Percentiles rank a stretch among this genome's conserved stretches.
phyloP scores from a whole-genome alignment of 2,113 vertebrate species.

The Phalacrocorax carbo region DNA sequence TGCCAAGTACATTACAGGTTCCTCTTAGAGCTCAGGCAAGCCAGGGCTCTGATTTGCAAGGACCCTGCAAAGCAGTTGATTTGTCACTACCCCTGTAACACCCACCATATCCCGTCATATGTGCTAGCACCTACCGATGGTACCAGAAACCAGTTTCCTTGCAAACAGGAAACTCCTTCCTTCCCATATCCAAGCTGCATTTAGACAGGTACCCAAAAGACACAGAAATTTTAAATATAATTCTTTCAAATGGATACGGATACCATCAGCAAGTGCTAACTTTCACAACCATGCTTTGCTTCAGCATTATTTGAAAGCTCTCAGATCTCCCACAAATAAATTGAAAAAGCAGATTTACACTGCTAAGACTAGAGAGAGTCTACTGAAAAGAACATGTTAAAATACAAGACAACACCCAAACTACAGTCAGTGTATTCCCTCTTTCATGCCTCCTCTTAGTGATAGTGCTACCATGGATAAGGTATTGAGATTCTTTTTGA shows the following conservation, averaged over 20 bases:
- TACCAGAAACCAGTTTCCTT: not conserved
- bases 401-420: not conserved
- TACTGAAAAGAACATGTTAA: not conserved
- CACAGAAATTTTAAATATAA: not conserved
- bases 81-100: not conserved
- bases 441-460: not conserved
- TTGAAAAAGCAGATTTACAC: not conserved
- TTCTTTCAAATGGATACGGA: not conserved
- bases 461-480: not conserved
- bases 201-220: not conserved
- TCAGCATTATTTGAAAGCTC: not conserved
- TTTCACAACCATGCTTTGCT: not conserved
- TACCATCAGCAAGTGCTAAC: not conserved
- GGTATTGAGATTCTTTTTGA: not conserved
- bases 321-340: not conserved
- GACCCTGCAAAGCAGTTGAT: not conserved
- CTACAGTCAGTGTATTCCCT: not conserved
- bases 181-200: not conserved
- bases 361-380: not conserved
- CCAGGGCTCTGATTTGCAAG: not conserved
- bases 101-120: rapidly evolving
- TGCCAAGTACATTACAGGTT: not conserved
- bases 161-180: not conserved
- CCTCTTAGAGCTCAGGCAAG: not conserved
- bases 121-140: no score